phyloP scores from a whole-genome alignment of 2,113 vertebrate species.

The Chrysemys picta region DNA sequence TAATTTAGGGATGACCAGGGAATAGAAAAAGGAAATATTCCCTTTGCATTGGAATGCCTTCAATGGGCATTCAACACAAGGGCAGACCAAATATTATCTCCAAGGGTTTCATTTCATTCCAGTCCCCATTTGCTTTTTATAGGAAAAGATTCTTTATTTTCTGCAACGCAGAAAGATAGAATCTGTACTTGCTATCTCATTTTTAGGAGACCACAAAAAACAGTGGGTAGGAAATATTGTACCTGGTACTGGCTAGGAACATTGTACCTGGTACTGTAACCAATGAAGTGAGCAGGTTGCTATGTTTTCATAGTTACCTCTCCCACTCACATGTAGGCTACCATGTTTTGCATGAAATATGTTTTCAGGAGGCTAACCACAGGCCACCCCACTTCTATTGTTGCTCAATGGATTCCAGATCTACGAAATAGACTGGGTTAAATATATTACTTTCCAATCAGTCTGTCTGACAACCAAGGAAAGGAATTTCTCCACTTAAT shows the following conservation, averaged over 20 bases:
- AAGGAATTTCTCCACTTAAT: not conserved
- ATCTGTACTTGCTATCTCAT: not conserved
- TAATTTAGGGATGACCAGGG: not conserved
- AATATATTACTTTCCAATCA: not conserved
- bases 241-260: not conserved
- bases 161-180: not conserved
- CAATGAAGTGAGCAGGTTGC: not conserved
- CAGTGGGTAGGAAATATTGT: not conserved
- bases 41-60: not conserved
- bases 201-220: not conserved
- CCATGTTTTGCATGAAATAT: not conserved
- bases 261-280: not conserved
- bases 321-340: not conserved
- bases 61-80: not conserved
- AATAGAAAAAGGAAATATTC: not conserved
- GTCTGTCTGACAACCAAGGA: not conserved
- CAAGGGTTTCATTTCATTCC: not conserved
- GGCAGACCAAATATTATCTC: not conserved
- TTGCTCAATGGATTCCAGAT: not conserved
- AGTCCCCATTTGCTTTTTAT: not conserved
- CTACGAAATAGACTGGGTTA: not conserved
- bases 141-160: not conserved
- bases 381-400: not conserved
- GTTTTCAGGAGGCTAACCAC: not conserved
- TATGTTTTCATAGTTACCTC: not conserved